Evolutionary conservation across 2,888 invertebrate genomes (phyloP), one percentile per base, ranked within the genome.

Genomic region (Mesodorylaimus sp.): DNA sequence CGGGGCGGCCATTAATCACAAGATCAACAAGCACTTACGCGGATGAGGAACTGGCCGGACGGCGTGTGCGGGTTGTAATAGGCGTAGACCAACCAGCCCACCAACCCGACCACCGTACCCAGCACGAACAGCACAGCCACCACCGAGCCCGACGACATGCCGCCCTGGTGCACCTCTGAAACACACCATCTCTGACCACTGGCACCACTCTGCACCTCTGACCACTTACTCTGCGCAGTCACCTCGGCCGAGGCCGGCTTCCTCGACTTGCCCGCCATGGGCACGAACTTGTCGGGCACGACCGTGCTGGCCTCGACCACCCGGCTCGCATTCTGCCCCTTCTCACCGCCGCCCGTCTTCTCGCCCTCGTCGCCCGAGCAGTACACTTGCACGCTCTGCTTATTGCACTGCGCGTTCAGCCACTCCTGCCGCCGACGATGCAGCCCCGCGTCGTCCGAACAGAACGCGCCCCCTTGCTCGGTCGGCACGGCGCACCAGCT

Each of bases 51-150:
- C 70, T 93, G 89, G 54, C 97, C 97, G 58, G 89, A 88, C 47
- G 83, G 77, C 3, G 88, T 84, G 65, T 89, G 89, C 1, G 95
- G 95, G 73, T 91, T 86, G 65, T 83, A 80, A 73, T 93, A 97
- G 2, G 93, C 95, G 68, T 95, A 95, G 21, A 81, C 70, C 21
- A 81, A 70, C 93, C 93, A 95, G 7, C 79, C 76, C 26, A 75
- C 76, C n/a, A 79, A 61, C 28, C 76, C 76, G 48, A 76, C 72
- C 10, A 83, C 67, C 43, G 85, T 67, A 1, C 78, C 75, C 48
- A 85, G 67, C 26, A 81, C 70, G 44, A 84, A 72, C 58, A 84
- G 70, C 23, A 83, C 77, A 3, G 24, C 79, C 78, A 45, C 73
- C 45, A 76, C 71, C 38, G 76, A 75, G 5, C 76, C 74, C 7